Evolutionary conservation across 2,797 vertebrate genomes (phyloP).

Genomic region (Liasis olivaceus): DNA sequence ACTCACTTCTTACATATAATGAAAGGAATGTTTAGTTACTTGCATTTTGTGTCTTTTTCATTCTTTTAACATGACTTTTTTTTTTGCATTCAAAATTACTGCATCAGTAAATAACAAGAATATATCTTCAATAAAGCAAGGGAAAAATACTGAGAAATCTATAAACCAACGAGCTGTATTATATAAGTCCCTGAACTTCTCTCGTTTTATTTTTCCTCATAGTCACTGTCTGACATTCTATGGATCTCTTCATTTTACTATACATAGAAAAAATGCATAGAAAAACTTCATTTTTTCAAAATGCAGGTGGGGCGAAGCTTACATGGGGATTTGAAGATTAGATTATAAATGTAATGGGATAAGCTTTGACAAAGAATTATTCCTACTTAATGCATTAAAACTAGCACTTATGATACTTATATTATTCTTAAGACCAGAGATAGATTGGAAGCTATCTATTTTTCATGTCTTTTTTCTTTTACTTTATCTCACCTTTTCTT

Average conservation of each 20-base stretch:
- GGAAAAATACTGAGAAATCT: neutral
- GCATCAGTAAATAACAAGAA: neutral
- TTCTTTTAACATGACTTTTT: neutral
- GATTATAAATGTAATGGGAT: too few relatives aligned
- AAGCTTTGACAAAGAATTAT: too few relatives aligned
- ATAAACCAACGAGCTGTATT: neutral
- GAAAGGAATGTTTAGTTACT: neutral
- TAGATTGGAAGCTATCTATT: too few relatives aligned
- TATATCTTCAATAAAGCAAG: neutral
- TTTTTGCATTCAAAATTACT: neutral
- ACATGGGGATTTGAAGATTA: too few relatives aligned
- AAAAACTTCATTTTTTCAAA: neutral
- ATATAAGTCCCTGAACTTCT: neutral
- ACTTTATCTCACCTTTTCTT: too few relatives aligned
- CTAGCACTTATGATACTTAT: too few relatives aligned
- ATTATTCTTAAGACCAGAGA: too few relatives aligned
- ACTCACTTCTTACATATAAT: neutral
- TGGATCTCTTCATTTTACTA: neutral
- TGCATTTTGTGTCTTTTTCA: neutral
- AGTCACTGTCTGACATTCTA: neutral
- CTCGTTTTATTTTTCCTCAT: neutral
- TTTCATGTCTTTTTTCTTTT: too few relatives aligned
- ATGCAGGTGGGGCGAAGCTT: too few relatives aligned
- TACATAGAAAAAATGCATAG: neutral
- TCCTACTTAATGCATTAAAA: too few relatives aligned